Evolutionary conservation across 2,888 invertebrate species (phyloP), one percentile per base, ranked within the genome.

Genomic region (Clepsis dumicolana): DNA sequence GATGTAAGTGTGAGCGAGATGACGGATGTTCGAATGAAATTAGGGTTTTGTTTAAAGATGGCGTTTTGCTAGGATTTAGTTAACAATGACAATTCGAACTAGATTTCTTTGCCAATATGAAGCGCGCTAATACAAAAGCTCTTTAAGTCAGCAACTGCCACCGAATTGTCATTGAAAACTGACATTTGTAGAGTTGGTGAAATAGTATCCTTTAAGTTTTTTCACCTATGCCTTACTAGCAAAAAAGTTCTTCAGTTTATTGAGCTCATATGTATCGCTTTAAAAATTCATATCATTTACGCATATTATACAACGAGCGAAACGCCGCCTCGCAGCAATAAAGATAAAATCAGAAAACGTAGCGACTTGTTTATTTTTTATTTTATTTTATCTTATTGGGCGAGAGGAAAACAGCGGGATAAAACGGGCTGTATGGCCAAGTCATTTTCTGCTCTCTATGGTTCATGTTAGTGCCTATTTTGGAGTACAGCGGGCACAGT

Each of bases 241-340:
- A 1, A 41, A 41, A 35, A 18, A 21, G 48, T 12, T 12, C 21
- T 18, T 21, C 21, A 48, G 3, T 44, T 48, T 48, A 21, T 21
- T 2, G 12, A 21, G 29, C 7, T 48, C 60, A 18, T 61, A 48
- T 61, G 60, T 48, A 27, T 61, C 59, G 21, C 32, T 12, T 61
- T 61, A 61, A 60, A 61, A 18, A 61, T 61, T 61, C 48, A 61
- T 25, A 29, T 61, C n/a, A 48, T 61, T 32, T 61, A 48, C 21
- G 48, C 18, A 48, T 48, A 38, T 14, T n/a, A 48, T 21, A 48
- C 21, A 21, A 21, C 48, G n/a, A 48, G 48, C 21, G 21, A 21
- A 48, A 14, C 48, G 35, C 35, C 12, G 35, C 35, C 12, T 35
- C 35, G 3, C 8, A 48, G 48, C 21, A 48, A 44, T 44, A 44